Base-by-base conservation (phyloP, 2,888 invertebrate genomes). In the Agriopis aurantiaria region DNA sequence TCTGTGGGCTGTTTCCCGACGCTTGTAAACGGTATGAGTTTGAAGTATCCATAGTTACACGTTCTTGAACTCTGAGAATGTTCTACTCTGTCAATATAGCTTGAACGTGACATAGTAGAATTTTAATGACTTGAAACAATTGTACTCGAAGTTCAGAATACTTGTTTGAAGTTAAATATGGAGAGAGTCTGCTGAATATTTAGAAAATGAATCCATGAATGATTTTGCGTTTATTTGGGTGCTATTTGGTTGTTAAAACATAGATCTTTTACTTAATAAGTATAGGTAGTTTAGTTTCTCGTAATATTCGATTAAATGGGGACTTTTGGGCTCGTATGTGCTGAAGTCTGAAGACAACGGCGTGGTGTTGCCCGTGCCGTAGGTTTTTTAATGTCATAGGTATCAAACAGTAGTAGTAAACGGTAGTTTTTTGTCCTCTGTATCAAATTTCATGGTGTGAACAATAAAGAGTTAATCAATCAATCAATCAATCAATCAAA, bases 61-160 rank as follows among this genome's bases (percentile, higher is more conserved):
- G 1, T 12, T 33, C 5, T 7, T 23, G 33, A 0, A 9, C 41
- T 56, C 56, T 56, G 43, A 10, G 17, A 6, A n/a, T 56, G 5
- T 3, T 43, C 43, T 43, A 3, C 14, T 58, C 58, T 23, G 33
- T 33, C 33, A 12, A 58, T 58, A 58, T 23, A 62, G 62, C 53
- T 45, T 45, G 33, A 23, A 62, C 62, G 62, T 62, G 62, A 62
- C 53, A 53, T 53, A 62, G 62, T 62, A 52, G 62, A 62, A 62
- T 62, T 62, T 62, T 62, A 62, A 62, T 62, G 62, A 17, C 12
- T 62, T 53, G 52, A 46, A 45, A 53, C 51, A 53, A 62, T 41
- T n/a, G 61, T 53, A n/a, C 46, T 63, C 10, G 17, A 46, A 46
- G 33, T 46, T 41, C 33, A 14, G 33, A 48, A 48, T 56, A 46